Base-by-base conservation (phyloP, 2,888 invertebrate species). In the Leucophora obtusa region DNA sequence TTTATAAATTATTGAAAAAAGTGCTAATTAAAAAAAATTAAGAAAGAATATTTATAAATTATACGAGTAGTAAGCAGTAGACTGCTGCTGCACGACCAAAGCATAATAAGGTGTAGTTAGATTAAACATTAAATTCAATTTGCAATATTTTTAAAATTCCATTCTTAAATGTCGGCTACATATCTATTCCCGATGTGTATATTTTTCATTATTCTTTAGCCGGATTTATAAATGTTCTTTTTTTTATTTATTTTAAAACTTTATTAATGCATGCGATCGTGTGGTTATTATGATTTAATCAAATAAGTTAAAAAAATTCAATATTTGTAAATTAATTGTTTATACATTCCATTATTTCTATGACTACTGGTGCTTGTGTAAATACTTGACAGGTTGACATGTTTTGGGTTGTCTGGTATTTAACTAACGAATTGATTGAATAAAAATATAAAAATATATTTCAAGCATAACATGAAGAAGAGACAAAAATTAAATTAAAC, bases 361-460 rank as follows among this genome's bases (percentile, higher is more conserved):
- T 58, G 50, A 21, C 21, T 56, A 54, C 10, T 56, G n/a, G 8
- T n/a, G 9, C 35, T 21, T 17, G 50, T 17, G 47, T 15, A 56
- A 75, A 62, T 43, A 43, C 17, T 14, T 75, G 69, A 69, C 62
- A 75, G 51, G 28, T 76, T 76, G 76, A 76, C 76, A 70, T 63
- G 14, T 65, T 28, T 68, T 62, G 51, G 21, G 10, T 18, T 35
- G 24, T 69, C 50, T 51, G 35, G 51, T 47, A 72, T 56, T 78
- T 73, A 73, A 73, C 74, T 79, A 79, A 35, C 58, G 51, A 65
- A n/a, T 66, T 74, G 53, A 51, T 60, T 65, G 47, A 56, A 21
- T 15, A 58, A 54, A 43, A 21, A 21, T 17, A 28, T 6, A 28
- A 28, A 28, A 28, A 28, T 28, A 28, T 7, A 7, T 28, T 28